phyloP scores from a whole-genome alignment of 2,888 invertebrate species.

The Ptycholaimellus sp. region DNA sequence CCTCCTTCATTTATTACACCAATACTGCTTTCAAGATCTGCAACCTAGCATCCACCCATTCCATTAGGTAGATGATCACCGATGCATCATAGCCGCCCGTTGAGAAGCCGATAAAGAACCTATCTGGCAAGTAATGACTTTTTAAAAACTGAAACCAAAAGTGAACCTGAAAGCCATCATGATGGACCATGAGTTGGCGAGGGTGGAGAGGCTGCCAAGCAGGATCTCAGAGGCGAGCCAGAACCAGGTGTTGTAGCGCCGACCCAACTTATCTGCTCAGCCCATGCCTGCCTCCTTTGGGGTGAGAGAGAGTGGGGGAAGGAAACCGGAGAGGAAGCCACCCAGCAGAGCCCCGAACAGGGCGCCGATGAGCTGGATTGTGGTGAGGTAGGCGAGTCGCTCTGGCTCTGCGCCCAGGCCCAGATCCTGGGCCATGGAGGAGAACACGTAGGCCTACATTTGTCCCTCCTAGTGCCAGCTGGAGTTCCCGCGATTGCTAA shows the following conservation, averaged over 20 bases:
- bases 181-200: background rate
- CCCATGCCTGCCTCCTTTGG: too few relatives aligned
- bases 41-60: background rate
- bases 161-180: background rate
- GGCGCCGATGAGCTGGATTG: constrained; percentile 25
- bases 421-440: too few relatives aligned
- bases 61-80: constrained; percentile 1
- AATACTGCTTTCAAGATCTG: background rate
- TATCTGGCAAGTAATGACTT: too few relatives aligned
- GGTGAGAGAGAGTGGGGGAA: too few relatives aligned
- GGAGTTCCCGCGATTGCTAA: too few relatives aligned
- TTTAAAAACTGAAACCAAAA: too few relatives aligned
- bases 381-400: too few relatives aligned
- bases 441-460: too few relatives aligned
- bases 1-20: background rate
- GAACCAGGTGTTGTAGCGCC: constrained; percentile 8
- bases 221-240: background rate
- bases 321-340: constrained; percentile 25
- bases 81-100: constrained; percentile 1
- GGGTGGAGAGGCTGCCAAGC: background rate
- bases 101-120: background rate
- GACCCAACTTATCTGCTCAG: constrained; percentile 25
- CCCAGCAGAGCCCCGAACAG: constrained; percentile 21
- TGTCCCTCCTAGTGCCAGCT: too few relatives aligned
- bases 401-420: too few relatives aligned